Conservation (phyloP, 2,888 invertebrate genomes). For the Ennomos erosarius region DNA sequence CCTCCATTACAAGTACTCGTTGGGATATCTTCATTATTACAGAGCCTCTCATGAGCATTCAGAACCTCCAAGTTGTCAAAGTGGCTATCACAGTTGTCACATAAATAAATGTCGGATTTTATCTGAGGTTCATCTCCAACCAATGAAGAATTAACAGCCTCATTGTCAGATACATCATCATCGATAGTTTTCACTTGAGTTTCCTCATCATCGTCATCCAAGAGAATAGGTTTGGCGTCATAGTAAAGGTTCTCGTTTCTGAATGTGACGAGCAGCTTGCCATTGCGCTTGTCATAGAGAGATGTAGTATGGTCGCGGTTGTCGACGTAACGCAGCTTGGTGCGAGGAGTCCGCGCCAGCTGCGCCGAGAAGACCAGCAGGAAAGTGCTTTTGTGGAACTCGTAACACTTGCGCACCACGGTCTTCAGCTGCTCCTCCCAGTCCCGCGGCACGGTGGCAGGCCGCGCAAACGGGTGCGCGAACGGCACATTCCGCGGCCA, state of each 20-base stretch:
- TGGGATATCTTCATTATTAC: conserved; percentile 65
- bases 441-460: conserved; percentile 70
- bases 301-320: conserved; percentile 91
- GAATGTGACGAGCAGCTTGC: conserved; percentile 89
- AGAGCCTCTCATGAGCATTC: conserved; percentile 76
- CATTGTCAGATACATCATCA: conserved; percentile 12
- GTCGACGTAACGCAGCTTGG: conserved; percentile 88
- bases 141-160: background rate
- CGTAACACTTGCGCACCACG: conserved; percentile 89
- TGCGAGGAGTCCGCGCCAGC: conserved; percentile 87
- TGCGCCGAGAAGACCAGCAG: conserved; percentile 89
- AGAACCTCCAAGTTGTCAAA: conserved; percentile 81
- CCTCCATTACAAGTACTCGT: conserved; percentile 59
- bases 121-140: conserved; percentile 65
- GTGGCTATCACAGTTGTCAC: conserved; percentile 91
- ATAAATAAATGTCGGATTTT: conserved; percentile 88
- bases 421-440: conserved; percentile 87
- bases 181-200: conserved; percentile 20
- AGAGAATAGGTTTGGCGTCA: conserved; percentile 51
- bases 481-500: conserved; percentile 89
- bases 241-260: conserved; percentile 90
- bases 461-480: conserved; percentile 87
- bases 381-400: conserved; percentile 89
- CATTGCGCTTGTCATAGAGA: conserved; percentile 87
- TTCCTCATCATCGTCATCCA: conserved; percentile 32